phyloP scores from a whole-genome alignment of 2,113 vertebrate genomes.

The Marmota monax region DNA sequence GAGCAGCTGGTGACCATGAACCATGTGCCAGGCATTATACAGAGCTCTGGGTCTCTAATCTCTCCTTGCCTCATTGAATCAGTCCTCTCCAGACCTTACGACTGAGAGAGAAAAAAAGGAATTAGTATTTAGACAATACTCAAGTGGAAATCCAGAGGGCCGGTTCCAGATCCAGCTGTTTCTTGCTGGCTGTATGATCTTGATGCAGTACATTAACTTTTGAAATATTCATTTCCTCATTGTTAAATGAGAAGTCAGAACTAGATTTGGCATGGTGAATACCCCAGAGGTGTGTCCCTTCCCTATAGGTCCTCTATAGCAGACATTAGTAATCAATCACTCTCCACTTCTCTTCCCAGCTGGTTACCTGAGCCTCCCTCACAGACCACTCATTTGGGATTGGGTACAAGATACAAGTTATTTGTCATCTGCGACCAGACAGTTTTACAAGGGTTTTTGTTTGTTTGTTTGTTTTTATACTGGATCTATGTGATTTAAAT shows the following conservation, averaged over 20 bases:
- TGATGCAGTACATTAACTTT: not conserved
- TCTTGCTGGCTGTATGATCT: not conserved
- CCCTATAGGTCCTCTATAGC: not conserved
- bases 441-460: not conserved
- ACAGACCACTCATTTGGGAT: not conserved
- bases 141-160: not conserved
- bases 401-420: not conserved
- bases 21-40: not conserved
- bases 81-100: not conserved
- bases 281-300: not conserved
- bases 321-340: not conserved
- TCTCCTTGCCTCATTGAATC: not conserved
- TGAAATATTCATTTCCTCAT: not conserved
- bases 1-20: not conserved
- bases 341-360: not conserved
- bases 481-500: not conserved
- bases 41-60: not conserved
- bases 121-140: not conserved
- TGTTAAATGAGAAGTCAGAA: not conserved
- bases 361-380: not conserved
- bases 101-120: not conserved
- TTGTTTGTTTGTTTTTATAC: not conserved
- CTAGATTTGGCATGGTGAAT: not conserved
- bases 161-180: not conserved
- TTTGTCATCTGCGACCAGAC: not conserved